A percentile compares a stretch with the other conserved stretches of the same genome.
phyloP scores from a whole-genome alignment of 2,113 vertebrate genomes.

The Sinocyclocheilus rhinocerous region DNA sequence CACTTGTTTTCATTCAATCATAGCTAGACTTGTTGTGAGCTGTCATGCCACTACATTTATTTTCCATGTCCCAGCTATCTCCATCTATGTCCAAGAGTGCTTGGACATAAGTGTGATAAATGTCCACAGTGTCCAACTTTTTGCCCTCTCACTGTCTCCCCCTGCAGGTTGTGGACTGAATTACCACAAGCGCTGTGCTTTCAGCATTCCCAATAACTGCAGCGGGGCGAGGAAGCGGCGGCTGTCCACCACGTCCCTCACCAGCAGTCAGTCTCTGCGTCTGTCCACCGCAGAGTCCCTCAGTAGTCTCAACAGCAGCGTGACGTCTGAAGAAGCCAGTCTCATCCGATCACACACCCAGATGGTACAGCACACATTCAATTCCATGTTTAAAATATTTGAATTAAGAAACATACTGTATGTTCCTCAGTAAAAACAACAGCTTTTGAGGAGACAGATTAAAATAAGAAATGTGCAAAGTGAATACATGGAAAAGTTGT shows the following conservation, averaged over 20 bases:
- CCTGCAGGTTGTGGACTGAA: conserved; percentile 88
- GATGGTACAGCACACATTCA: conserved; percentile 62
- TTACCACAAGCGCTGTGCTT: conserved; percentile 93
- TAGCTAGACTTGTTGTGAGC: neutral
- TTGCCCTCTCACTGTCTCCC: conserved; percentile 49
- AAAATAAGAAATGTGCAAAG: neutral
- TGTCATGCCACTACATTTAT: neutral
- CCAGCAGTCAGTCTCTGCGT: conserved; percentile 82
- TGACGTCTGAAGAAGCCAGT: conserved; percentile 70
- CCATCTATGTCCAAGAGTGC: neutral
- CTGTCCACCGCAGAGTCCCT: conserved; percentile 81
- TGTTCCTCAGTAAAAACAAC: neutral
- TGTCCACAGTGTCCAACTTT: neutral
- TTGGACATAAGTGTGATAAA: neutral
- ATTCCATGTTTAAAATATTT: neutral
- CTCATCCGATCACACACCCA: conserved; percentile 76
- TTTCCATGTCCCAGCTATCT: neutral
- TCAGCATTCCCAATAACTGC: conserved; percentile 94
- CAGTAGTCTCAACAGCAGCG: conserved; percentile 68
- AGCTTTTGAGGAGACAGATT: neutral
- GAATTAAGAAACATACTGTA: neutral
- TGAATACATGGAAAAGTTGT: neutral
- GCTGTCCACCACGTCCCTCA: conserved; percentile 86
- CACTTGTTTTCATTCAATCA: neutral
- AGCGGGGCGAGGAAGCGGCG: conserved; percentile 86